Percentiles rank a stretch among this genome's conserved stretches.
Evolutionary conservation across 2,797 vertebrate species (phyloP).

Genomic region (Harpagifer antarcticus): DNA sequence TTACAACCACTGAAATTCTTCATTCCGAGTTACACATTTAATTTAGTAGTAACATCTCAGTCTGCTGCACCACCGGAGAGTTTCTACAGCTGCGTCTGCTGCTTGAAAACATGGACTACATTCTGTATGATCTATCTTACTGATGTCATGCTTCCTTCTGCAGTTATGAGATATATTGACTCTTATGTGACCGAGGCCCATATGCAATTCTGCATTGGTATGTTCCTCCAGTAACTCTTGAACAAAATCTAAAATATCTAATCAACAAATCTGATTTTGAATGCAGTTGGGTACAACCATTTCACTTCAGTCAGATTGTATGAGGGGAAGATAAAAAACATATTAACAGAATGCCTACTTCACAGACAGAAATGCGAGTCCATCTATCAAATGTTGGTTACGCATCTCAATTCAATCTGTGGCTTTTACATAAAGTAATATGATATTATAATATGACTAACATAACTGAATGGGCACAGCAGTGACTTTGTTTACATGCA

Average conservation of each 20-base stretch:
- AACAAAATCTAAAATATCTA: background rate
- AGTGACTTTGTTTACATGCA: conserved; percentile 33
- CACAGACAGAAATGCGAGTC: conserved; percentile 36
- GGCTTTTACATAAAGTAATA: conserved; percentile 12
- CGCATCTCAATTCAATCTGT: conserved; percentile 36
- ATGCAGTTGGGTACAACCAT: background rate
- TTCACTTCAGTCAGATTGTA: conserved; percentile 5
- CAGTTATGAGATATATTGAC: background rate
- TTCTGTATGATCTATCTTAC: too few relatives aligned
- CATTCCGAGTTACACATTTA: conserved; percentile 20
- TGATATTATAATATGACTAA: conserved; percentile 27
- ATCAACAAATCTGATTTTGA: conserved; percentile 1
- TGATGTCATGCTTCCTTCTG: background rate
- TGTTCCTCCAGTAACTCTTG: background rate
- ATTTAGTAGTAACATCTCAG: conserved; percentile 9
- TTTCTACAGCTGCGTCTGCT: conserved; percentile 37
- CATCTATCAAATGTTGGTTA: conserved; percentile 51
- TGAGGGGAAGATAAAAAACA: conserved; percentile 5
- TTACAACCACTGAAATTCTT: conserved; percentile 17
- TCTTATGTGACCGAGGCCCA: background rate
- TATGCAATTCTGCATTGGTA: background rate
- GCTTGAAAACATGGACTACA: conserved; percentile 12
- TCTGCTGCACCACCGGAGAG: conserved; percentile 16
- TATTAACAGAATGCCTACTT: conserved; percentile 8
- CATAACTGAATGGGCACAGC: background rate